Conservation (phyloP, 2,113 vertebrate genomes). For the Struthidea cinerea region DNA sequence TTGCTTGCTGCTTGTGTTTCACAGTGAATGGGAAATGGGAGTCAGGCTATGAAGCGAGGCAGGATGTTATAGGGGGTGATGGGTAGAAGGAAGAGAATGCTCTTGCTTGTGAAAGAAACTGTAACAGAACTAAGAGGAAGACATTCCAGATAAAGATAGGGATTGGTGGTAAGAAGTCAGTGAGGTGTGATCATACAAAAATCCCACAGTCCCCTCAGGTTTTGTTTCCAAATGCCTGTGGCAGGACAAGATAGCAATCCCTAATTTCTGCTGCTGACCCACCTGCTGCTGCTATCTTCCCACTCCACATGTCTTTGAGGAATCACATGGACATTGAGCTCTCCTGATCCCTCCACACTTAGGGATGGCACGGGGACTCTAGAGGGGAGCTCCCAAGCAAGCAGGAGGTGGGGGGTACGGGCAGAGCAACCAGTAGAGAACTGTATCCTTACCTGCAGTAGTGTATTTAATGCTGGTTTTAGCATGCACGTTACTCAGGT, state of each 20-base stretch:
- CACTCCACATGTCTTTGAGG: background rate
- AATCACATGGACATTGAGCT: background rate
- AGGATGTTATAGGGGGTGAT: background rate
- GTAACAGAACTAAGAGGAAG: background rate
- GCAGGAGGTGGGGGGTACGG: background rate
- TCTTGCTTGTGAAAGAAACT: background rate
- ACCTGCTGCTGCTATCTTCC: background rate
- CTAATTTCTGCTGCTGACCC: background rate
- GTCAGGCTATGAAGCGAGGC: background rate
- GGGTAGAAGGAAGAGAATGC: background rate
- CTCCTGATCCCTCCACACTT: background rate
- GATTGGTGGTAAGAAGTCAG: background rate
- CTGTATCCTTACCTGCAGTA: background rate
- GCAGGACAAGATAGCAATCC: background rate
- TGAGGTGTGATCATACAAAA: background rate
- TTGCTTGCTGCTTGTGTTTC: background rate
- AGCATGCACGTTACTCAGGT: background rate
- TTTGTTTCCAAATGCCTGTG: background rate
- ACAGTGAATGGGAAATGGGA: background rate
- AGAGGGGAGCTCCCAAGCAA: background rate
- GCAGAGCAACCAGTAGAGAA: background rate
- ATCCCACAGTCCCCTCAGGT: background rate
- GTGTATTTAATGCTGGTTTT: background rate
- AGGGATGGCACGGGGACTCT: background rate
- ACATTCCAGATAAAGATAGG: fast-evolving